These are phyloP conservation scores for Ictalurus furcatus DNA, from an alignment of 2,113 vertebrate species.

Conservation along the genomic window DNA sequence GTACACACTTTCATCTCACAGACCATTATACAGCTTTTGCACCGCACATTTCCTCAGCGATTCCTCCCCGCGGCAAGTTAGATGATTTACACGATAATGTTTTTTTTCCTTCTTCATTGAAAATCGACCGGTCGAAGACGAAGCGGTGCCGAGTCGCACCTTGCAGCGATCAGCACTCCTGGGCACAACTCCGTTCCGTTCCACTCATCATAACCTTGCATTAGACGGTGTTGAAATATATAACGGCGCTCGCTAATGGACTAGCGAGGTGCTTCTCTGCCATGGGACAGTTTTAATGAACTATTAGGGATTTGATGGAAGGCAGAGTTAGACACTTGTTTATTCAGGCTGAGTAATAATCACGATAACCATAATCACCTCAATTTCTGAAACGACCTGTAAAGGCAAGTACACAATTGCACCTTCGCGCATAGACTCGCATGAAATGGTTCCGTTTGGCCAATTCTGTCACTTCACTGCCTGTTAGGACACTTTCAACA, in stretches of 20 bases:
- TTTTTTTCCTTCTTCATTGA: not conserved
- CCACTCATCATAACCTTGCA: not conserved
- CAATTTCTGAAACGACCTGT: not conserved
- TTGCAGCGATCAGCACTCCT: not conserved
- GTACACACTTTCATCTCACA: not conserved
- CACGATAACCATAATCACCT: not conserved
- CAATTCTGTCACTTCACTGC: not conserved
- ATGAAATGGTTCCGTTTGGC: not conserved
- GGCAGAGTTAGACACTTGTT: not conserved
- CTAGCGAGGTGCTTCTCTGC: not conserved
- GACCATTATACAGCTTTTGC: not conserved
- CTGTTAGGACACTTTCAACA: not conserved
- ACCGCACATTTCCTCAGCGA: not conserved
- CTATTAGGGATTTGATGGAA: not conserved
- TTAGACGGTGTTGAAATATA: not conserved
- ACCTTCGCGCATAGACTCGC: too few relatives aligned
- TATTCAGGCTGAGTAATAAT: slow-evolving; percentile 14
- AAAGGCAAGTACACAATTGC: not conserved
- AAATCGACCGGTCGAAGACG: not conserved
- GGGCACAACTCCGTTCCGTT: not conserved
- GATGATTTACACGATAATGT: not conserved
- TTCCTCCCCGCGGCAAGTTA: not conserved
- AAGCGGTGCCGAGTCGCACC: not conserved
- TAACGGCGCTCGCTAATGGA: not conserved
- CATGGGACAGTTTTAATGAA: slow-evolving; percentile 5